Evolutionary conservation across 2,113 vertebrate genomes (phyloP).

Genomic region (Crocuta crocuta): DNA sequence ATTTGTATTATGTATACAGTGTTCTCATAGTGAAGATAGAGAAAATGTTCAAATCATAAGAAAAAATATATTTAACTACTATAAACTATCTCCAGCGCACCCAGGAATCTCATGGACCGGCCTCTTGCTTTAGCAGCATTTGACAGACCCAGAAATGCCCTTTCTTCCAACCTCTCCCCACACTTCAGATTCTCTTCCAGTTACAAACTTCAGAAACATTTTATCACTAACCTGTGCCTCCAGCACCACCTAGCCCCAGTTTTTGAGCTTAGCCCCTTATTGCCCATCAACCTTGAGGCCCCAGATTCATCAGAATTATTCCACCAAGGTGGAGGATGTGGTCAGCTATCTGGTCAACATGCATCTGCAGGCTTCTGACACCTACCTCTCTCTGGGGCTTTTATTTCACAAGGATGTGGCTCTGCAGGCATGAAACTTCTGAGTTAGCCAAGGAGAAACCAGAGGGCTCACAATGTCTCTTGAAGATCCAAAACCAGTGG

Average conservation of each 20-base stretch:
- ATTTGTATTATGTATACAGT: neutral
- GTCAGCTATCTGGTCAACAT: neutral
- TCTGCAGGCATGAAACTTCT: neutral
- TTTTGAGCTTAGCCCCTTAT: neutral
- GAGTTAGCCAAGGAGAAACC: neutral
- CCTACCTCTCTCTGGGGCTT: neutral
- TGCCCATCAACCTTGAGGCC: neutral
- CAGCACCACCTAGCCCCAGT: neutral
- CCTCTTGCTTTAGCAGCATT: neutral
- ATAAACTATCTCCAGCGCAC: neutral
- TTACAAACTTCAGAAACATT: neutral
- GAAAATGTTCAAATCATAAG: neutral
- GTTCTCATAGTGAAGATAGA: neutral
- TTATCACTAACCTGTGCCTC: neutral
- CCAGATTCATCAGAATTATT: neutral
- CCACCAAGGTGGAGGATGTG: neutral
- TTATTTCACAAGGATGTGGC: neutral
- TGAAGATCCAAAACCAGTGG: neutral
- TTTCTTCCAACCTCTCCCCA: neutral
- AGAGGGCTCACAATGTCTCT: neutral
- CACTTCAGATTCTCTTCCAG: neutral
- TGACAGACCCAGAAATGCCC: neutral
- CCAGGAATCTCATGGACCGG: neutral
- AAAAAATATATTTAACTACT: neutral
- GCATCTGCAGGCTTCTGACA: neutral